A percentile compares a stretch with the other conserved stretches of the same genome.
These are phyloP conservation scores for Sebastes itinus DNA, from an alignment of 2,797 vertebrate species.

Conservation along the genomic window DNA sequence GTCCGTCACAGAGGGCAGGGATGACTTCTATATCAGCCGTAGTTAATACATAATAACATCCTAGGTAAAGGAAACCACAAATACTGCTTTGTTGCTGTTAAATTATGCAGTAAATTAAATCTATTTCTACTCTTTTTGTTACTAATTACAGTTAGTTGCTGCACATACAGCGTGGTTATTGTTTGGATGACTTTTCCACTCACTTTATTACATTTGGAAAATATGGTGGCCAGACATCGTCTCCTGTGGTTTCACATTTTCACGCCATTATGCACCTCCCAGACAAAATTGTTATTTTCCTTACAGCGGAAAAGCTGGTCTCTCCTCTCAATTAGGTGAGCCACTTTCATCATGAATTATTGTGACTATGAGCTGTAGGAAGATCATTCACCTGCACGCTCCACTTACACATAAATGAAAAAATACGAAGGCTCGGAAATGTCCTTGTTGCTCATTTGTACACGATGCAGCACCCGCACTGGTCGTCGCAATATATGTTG, in stretches of 20 bases:
- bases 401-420: not conserved
- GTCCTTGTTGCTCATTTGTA: not conserved
- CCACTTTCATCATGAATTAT: not conserved
- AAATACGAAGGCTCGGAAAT: not conserved
- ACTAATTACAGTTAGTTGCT: not conserved
- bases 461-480: not conserved
- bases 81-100: not conserved
- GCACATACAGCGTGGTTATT: not conserved
- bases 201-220: not conserved
- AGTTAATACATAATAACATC: slow-evolving; percentile 10
- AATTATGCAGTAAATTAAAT: not conserved
- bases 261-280: not conserved
- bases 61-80: not conserved
- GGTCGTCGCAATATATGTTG: not conserved
- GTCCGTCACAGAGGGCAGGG: slow-evolving; percentile 11
- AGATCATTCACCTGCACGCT: not conserved
- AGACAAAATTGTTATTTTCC: not conserved
- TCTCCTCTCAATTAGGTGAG: not conserved
- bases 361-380: not conserved
- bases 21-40: slow-evolving; percentile 3
- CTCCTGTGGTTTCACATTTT: not conserved
- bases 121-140: not conserved
- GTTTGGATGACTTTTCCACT: not conserved
- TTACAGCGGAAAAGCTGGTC: not conserved
- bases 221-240: not conserved